Conservation (phyloP, 2,888 invertebrate species). For the Drosophila dives region DNA sequence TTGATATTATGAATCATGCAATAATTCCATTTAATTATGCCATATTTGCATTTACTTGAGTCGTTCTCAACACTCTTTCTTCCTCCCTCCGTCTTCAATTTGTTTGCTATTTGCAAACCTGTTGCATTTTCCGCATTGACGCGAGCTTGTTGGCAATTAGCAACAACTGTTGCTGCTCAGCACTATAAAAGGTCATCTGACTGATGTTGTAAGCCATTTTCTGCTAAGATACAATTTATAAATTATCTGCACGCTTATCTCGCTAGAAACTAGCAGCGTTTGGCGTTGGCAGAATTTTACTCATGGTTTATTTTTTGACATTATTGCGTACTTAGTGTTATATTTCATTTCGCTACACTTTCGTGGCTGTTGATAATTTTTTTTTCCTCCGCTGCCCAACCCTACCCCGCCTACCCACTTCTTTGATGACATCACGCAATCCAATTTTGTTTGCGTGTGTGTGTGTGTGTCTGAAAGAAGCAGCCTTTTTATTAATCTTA, state of each 20-base stretch:
- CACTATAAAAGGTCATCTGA: constrained; percentile 53
- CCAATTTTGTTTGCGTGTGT: constrained; percentile 16
- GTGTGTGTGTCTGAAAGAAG: constrained; percentile 12
- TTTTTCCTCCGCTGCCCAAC: constrained; percentile 19
- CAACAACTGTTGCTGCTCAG: constrained; percentile 50
- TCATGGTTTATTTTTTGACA: constrained; percentile 44
- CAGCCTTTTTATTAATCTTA: constrained; percentile 69
- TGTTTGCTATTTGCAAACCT: constrained; percentile 52
- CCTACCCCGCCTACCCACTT: background rate
- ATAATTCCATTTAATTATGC: constrained; percentile 35
- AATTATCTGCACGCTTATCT: constrained; percentile 2
- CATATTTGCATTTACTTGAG: constrained; percentile 36
- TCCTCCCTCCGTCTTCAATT: background rate
- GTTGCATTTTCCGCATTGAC: constrained; percentile 74
- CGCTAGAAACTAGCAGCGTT: constrained; percentile 4
- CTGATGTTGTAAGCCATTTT: constrained; percentile 7
- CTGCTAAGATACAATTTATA: background rate
- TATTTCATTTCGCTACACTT: constrained; percentile 35
- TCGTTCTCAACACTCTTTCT: background rate
- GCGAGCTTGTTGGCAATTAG: constrained; percentile 66
- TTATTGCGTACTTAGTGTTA: constrained; percentile 41
- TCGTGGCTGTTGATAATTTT: constrained; percentile 53
- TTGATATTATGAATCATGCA: constrained; percentile 55
- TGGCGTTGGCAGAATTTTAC: constrained; percentile 12
- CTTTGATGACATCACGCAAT: constrained; percentile 58